A percentile compares a stretch with the other conserved stretches of the same genome.
These are phyloP conservation scores for Tridacna crocea DNA, from an alignment of 2,888 invertebrate genomes.

Conservation along the genomic window DNA sequence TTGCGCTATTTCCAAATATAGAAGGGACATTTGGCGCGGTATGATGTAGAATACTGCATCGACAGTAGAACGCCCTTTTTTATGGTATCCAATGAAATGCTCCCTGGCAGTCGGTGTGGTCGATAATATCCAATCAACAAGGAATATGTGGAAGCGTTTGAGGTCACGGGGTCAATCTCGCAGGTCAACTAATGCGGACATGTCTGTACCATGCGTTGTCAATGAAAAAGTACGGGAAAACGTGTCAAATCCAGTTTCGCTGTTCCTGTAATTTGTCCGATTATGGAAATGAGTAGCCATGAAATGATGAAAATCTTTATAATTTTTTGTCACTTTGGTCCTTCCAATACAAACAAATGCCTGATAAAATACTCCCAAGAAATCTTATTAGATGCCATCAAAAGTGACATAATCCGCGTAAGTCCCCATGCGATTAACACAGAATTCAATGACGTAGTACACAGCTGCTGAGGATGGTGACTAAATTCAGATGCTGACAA, in stretches of 20 bases:
- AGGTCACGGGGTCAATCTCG: slow-evolving; percentile 54
- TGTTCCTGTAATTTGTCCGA: background rate
- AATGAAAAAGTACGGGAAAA: slow-evolving; percentile 59
- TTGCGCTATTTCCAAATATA: slow-evolving; percentile 16
- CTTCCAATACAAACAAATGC: too few species aligned
- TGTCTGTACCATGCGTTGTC: slow-evolving; percentile 54
- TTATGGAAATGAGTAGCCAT: background rate
- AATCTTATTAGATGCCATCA: too few species aligned
- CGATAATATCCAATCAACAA: slow-evolving; percentile 59
- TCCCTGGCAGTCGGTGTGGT: slow-evolving; percentile 4
- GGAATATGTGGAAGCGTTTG: slow-evolving; percentile 14
- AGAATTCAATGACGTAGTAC: slow-evolving; percentile 57
- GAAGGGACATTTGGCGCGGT: slow-evolving; percentile 74
- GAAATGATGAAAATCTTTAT: background rate
- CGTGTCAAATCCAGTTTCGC: slow-evolving; percentile 54
- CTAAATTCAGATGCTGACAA: slow-evolving; percentile 53
- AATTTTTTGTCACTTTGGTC: too few species aligned
- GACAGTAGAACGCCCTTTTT: slow-evolving; percentile 65
- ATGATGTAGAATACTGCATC: slow-evolving; percentile 68
- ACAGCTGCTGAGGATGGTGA: slow-evolving; percentile 56
- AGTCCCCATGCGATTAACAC: slow-evolving; percentile 33
- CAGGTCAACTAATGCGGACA: slow-evolving; percentile 61
- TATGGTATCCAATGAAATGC: slow-evolving; percentile 63
- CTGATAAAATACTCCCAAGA: too few species aligned
- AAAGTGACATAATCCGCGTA: slow-evolving; percentile 22